These are phyloP conservation scores for Serranus cabrilla DNA, from an alignment of 2,797 vertebrate species.

Conservation along the genomic window DNA sequence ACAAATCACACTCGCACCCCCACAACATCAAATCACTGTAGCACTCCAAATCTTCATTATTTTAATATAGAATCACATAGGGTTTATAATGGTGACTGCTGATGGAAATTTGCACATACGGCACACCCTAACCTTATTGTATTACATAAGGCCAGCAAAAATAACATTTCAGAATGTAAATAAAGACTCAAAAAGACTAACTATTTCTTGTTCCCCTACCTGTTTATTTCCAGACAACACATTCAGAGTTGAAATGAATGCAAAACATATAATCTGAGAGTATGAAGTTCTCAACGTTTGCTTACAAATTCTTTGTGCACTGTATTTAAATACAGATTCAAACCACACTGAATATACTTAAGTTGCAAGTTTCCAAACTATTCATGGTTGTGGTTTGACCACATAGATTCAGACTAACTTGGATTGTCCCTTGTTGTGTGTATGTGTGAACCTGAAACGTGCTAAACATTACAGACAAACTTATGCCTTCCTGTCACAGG, in stretches of 20 bases:
- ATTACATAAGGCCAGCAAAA: background rate
- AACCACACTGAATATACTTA: background rate
- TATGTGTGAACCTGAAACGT: conserved; percentile 10
- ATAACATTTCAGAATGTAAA: background rate
- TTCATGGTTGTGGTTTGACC: conserved; percentile 2
- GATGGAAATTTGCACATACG: background rate
- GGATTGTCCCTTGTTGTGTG: background rate
- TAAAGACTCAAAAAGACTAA: background rate
- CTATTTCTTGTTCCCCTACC: background rate
- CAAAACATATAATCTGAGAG: conserved; percentile 6
- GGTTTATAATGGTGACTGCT: background rate
- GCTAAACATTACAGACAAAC: background rate
- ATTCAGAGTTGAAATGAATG: background rate
- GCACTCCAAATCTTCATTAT: background rate
- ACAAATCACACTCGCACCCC: background rate
- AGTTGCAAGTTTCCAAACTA: background rate
- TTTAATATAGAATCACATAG: background rate
- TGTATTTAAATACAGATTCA: conserved; percentile 7
- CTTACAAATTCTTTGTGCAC: background rate
- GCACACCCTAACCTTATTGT: background rate
- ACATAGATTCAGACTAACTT: background rate
- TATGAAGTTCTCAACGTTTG: conserved; percentile 2
- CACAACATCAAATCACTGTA: background rate
- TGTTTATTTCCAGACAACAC: background rate
- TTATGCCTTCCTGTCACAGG: conserved; percentile 33